Evolutionary conservation across 2,797 vertebrate species (phyloP).

Genomic region (Acanthornis magna): DNA sequence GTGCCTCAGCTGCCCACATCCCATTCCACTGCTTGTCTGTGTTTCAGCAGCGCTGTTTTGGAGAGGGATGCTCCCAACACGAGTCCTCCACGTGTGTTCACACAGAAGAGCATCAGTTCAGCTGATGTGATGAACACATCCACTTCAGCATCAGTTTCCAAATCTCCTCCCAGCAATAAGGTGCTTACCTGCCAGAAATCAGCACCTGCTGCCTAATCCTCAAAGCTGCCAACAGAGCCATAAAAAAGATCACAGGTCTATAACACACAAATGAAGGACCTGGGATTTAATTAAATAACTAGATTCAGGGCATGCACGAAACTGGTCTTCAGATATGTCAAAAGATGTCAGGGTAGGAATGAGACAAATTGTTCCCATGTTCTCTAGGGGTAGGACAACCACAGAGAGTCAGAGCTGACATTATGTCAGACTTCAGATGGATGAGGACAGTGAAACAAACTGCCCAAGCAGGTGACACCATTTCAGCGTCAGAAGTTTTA

Average conservation of each 20-base stretch:
- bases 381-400: neutral
- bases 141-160: neutral
- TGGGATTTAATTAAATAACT: neutral
- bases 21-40: neutral
- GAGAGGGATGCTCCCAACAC: neutral
- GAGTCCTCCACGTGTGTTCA: neutral
- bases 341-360: neutral
- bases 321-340: neutral
- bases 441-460: neutral
- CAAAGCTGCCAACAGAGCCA: neutral
- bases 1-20: neutral
- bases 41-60: neutral
- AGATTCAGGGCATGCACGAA: neutral
- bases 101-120: neutral
- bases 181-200: constrained; percentile 25
- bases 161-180: neutral
- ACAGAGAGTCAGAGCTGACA: neutral
- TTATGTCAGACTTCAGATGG: neutral
- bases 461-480: neutral
- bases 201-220: neutral
- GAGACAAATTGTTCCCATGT: neutral
- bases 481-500: neutral
- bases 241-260: neutral
- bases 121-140: too few relatives aligned
- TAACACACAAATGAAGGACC: neutral